Base-by-base conservation (phyloP, 2,797 vertebrate genomes). In the Propithecus perrieri region DNA sequence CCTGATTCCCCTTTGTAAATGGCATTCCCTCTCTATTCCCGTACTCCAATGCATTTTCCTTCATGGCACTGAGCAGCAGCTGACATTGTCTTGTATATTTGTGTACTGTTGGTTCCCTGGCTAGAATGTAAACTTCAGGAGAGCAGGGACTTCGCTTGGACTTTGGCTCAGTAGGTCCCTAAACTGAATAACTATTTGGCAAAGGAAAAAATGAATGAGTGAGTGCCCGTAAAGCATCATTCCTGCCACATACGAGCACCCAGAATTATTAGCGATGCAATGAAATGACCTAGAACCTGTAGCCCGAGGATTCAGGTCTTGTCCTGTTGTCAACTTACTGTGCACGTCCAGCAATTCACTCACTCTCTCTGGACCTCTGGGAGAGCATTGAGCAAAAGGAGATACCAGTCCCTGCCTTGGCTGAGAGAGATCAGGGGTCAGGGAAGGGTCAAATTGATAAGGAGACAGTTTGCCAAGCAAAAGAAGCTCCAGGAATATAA, bases 381-480 rank as follows among this genome's bases (percentile, higher is more conserved):
- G 15, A 89, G 61, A 94, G 30, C n/a, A 26, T 0, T 38, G 63
- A 46, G 55, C 67, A 59, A 63, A 63, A 89, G 63, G 22, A n/a
- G 13, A 48, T 53, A 65, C 46, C 41, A 26, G 46, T 6, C 80
- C 20, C 85, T 96, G 41, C 69, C 71, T 95, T 67, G 76, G 55
- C 63, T 38, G 83, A 89, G 71, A 61, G 92, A 92, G n/a, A 80
- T 74, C 7, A 0, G 35, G 80, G 81, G 43, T 95, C 80, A 59
- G 84, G 20, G n/a, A 81, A 94, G 85, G 91, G 94, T 92, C 91
- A 90, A 41, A 63, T 5, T 92, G 94, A 93, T 95, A 97, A 96
- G 84, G 67, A 92, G 69, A 85, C 18, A 57, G 48, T 84, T 95
- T 80, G 48, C 84, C 59, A 72, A 83, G 65, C 35, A 12, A 89